These are phyloP conservation scores for human DNA, from an alignment of 2,113 vertebrate genomes.

Conservation along the genomic window DNA sequence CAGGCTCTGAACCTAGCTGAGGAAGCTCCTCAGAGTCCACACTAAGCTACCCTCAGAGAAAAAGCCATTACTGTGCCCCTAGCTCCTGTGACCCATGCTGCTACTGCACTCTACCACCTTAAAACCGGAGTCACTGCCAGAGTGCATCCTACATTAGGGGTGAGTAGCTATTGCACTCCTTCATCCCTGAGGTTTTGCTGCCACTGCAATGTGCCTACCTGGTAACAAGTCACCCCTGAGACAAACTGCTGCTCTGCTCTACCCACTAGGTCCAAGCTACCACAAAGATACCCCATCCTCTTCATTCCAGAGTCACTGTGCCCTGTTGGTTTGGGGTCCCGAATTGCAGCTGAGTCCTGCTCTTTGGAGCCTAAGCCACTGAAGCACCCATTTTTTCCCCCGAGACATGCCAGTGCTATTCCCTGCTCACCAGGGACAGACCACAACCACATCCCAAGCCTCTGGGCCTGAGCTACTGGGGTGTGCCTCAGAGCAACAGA, in stretches of 20 bases:
- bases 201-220: background rate
- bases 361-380: background rate
- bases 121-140: background rate
- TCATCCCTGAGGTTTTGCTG: background rate
- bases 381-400: background rate
- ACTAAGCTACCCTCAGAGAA: background rate
- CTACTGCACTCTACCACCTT: background rate
- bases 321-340: background rate
- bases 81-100: no score
- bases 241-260: background rate
- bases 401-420: background rate
- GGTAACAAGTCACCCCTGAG: background rate
- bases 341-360: background rate
- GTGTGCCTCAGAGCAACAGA: background rate
- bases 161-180: background rate
- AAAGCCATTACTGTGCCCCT: background rate
- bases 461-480: background rate
- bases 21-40: background rate
- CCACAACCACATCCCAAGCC: background rate
- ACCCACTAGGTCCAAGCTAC: background rate
- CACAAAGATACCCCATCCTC: background rate
- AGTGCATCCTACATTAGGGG: no score
- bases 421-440: background rate
- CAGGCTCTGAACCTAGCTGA: background rate
- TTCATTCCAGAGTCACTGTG: background rate